A percentile compares a stretch with the other conserved stretches of the same genome.
Evolutionary conservation across 2,113 vertebrate species (phyloP).

Genomic region (Leucosticte australis): DNA sequence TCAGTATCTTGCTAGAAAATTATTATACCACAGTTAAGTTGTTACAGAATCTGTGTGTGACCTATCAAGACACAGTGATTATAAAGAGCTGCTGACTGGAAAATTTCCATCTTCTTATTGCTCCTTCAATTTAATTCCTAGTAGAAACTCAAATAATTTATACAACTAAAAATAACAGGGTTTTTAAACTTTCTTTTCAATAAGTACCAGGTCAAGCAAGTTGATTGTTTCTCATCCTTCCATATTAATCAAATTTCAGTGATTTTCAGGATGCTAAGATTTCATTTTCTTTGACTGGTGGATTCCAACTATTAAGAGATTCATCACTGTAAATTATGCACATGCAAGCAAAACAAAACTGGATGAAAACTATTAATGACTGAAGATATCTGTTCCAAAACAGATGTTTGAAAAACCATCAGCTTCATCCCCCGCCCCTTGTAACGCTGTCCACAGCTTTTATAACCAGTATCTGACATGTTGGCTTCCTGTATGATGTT

Average conservation of each 20-base stretch:
- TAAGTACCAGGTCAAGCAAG: background rate
- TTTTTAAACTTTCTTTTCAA: background rate
- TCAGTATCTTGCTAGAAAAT: background rate
- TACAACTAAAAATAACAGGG: background rate
- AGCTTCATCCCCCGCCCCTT: background rate
- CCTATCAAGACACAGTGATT: background rate
- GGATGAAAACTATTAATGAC: background rate
- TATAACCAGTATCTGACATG: background rate
- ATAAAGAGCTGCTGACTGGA: conserved; percentile 6
- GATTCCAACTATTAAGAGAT: background rate
- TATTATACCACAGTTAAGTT: background rate
- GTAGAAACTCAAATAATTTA: conserved; percentile 39
- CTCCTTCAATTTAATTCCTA: background rate
- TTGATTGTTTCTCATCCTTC: background rate
- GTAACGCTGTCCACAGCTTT: background rate
- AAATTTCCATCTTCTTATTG: conserved; percentile 22
- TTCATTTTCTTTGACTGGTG: background rate
- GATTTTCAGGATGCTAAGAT: background rate
- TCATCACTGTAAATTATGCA: background rate
- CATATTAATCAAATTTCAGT: background rate
- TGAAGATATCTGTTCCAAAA: background rate
- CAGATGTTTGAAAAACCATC: background rate
- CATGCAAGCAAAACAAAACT: background rate
- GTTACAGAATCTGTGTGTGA: conserved; percentile 13
- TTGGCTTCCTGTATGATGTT: background rate